phyloP scores from a whole-genome alignment of 2,113 vertebrate genomes.

The Pelusios castaneus region DNA sequence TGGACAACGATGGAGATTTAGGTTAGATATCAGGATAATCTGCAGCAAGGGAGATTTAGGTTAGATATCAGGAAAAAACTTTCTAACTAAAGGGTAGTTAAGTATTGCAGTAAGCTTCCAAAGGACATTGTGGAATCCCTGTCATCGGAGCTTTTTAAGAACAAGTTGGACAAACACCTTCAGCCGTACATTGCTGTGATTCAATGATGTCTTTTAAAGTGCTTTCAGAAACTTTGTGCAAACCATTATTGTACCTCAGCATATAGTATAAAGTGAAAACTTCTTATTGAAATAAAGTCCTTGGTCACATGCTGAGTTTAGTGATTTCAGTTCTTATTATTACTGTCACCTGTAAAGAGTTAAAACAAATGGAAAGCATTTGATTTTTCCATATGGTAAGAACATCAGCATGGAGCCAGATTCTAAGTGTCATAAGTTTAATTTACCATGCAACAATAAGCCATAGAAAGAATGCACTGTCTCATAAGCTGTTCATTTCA shows the following conservation, averaged over 20 bases:
- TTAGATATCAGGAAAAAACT: too few relatives aligned
- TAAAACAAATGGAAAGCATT: slow-evolving; percentile 1
- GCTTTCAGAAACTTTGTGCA: slow-evolving; percentile 51
- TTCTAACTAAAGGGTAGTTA: too few relatives aligned
- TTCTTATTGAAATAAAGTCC: slow-evolving; percentile 38
- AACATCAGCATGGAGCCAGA: slow-evolving; percentile 46
- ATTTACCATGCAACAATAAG: slow-evolving; percentile 32
- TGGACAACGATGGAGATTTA: too few relatives aligned
- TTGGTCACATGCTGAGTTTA: slow-evolving; percentile 55
- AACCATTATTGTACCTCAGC: slow-evolving; percentile 59
- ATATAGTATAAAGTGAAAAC: slow-evolving; percentile 36
- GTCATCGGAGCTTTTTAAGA: too few relatives aligned
- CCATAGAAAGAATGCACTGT: slow-evolving; percentile 11
- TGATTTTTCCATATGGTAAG: slow-evolving; percentile 53
- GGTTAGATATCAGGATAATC: too few relatives aligned
- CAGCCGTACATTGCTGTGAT: too few relatives aligned
- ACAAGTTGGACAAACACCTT: too few relatives aligned
- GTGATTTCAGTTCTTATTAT: slow-evolving; percentile 57
- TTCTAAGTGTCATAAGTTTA: slow-evolving; percentile 37
- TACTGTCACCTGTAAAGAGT: slow-evolving; percentile 54
- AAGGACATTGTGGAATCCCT: too few relatives aligned
- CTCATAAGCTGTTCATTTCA: slow-evolving; percentile 39
- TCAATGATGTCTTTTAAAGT: slow-evolving; percentile 25
- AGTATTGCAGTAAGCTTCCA: too few relatives aligned
- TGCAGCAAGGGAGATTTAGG: too few relatives aligned